These are phyloP conservation scores for Callocephalon fimbriatum DNA, from an alignment of 2,113 vertebrate species.

Conservation along the genomic window DNA sequence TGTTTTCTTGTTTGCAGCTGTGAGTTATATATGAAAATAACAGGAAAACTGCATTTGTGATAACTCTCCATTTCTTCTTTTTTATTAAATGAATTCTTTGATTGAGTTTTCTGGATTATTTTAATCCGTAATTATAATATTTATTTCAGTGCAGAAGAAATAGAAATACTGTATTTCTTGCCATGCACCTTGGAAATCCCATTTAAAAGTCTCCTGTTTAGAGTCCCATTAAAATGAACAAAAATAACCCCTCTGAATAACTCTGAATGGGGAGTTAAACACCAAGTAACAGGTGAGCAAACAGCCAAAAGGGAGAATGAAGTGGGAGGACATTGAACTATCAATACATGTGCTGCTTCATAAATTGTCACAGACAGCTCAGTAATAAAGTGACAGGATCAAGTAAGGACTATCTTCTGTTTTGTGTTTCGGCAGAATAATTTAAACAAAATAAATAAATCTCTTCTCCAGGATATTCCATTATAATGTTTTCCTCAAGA, in stretches of 20 bases:
- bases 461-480: neutral
- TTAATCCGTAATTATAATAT: neutral
- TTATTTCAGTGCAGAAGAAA: neutral
- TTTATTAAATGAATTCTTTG: neutral
- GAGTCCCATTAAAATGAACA: neutral
- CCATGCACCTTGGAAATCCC: neutral
- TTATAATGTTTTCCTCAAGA: neutral
- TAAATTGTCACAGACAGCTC: conserved; percentile 16
- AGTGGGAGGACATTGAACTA: neutral
- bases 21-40: neutral
- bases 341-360: neutral
- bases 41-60: neutral
- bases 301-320: neutral
- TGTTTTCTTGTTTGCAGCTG: neutral
- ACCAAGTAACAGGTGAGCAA: conserved; percentile 34
- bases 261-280: neutral
- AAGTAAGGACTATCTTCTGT: neutral
- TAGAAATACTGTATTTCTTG: neutral
- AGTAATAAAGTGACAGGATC: neutral
- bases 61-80: neutral
- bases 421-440: neutral
- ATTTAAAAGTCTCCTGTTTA: neutral
- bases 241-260: neutral
- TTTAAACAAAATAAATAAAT: neutral
- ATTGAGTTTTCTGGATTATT: neutral